Evolutionary conservation across 2,113 vertebrate species (phyloP).

Genomic region (Pseudonaja textilis): DNA sequence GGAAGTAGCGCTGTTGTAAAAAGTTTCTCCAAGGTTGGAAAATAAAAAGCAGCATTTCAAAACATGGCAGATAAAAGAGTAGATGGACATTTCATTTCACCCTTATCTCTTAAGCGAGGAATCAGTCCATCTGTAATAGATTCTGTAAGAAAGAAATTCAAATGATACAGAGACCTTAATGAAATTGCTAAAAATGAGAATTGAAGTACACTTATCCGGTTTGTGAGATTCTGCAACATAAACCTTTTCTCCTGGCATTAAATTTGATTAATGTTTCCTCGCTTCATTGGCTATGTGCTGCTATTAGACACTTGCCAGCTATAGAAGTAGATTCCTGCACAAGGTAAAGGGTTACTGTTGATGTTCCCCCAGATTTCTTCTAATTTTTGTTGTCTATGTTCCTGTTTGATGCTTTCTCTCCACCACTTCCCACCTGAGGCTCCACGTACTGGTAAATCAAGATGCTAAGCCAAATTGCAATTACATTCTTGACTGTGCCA

Average conservation of each 20-base stretch:
- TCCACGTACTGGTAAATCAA: neutral
- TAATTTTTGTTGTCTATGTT: neutral
- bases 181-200: neutral
- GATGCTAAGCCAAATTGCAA: neutral
- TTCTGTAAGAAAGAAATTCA: neutral
- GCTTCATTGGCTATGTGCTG: neutral
- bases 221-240: neutral
- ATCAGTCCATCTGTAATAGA: neutral
- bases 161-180: neutral
- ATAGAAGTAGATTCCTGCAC: neutral
- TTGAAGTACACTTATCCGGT: neutral
- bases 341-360: neutral
- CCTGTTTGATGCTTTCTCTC: neutral
- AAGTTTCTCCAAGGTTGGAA: neutral
- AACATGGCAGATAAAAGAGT: neutral
- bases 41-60: neutral
- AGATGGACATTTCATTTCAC: neutral
- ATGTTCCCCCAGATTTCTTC: neutral
- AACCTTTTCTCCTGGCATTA: neutral
- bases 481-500: neutral
- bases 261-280: neutral
- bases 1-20: neutral
- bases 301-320: neutral
- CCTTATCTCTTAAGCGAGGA: neutral
- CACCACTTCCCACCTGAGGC: neutral